Conservation (phyloP, 1,140 invertebrate genomes). For the Drosophila lini region DNA sequence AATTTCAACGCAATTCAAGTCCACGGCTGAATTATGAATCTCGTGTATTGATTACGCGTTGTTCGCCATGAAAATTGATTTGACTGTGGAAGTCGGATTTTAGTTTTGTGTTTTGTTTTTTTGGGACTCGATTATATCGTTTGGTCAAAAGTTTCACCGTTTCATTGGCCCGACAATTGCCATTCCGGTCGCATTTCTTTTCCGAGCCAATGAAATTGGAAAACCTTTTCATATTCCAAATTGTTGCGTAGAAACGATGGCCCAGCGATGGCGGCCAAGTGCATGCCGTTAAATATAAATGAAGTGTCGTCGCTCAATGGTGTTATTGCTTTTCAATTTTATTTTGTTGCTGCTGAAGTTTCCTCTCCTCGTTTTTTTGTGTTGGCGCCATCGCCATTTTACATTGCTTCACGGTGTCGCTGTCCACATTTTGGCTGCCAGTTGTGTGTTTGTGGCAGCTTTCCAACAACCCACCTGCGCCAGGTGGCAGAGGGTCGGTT, state of each 20-base stretch:
- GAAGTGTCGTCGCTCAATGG: conserved; percentile 38
- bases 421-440: conserved; percentile 33
- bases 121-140: conserved; percentile 17
- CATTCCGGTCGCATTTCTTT: conserved; percentile 68
- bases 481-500: conserved; percentile 10
- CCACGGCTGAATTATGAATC: conserved; percentile 67
- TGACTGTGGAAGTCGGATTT: conserved; percentile 42
- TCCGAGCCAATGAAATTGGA: conserved; percentile 76
- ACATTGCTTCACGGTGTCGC: conserved; percentile 72
- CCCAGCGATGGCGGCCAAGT: conserved; percentile 54
- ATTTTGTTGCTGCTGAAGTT: conserved; percentile 11
- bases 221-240: conserved; percentile 72
- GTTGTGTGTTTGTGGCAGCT: conserved; percentile 35
- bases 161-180: conserved; percentile 63
- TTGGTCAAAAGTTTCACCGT: conserved; percentile 66
- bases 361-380: conserved; percentile 19
- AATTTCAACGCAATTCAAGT: conserved; percentile 54
- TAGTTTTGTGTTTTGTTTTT: background rate
- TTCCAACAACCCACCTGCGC: conserved; percentile 38
- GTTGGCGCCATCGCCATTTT: conserved; percentile 69
- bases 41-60: conserved; percentile 67
- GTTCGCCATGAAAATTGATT: conserved; percentile 62
- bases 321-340: conserved; percentile 44
- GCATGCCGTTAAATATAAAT: conserved; percentile 73
- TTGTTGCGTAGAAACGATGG: conserved; percentile 78